A percentile compares a stretch with the other conserved stretches of the same genome.
phyloP scores from a whole-genome alignment of 1,140 invertebrate genomes.

The Drosophila repleta region DNA sequence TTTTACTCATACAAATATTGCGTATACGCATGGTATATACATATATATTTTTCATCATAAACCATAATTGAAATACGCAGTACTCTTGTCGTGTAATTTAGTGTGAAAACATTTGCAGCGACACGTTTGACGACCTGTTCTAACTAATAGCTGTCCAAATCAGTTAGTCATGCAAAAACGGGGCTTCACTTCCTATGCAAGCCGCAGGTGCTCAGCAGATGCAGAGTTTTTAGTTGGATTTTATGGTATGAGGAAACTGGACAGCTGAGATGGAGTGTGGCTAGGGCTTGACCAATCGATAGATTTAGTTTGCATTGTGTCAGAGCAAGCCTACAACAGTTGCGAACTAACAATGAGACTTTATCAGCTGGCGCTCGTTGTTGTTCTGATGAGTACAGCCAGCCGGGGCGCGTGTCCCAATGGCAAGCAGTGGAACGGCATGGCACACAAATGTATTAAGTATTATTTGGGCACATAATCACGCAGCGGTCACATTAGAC shows the following conservation, averaged over 20 bases:
- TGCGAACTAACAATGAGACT: conserved; percentile 23
- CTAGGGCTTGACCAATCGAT: conserved; percentile 51
- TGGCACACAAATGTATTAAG: conserved; percentile 47
- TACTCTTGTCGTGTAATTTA: not conserved
- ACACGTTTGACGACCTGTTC: no score
- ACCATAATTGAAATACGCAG: conserved; percentile 10
- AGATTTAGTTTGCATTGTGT: not conserved
- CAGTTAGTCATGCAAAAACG: no score
- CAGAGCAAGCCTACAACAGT: not conserved
- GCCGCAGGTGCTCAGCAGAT: no score
- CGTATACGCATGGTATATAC: conserved; percentile 23
- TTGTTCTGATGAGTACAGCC: conserved; percentile 28
- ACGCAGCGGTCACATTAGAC: conserved; percentile 14
- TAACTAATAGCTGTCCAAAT: no score
- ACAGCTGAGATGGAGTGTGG: conserved; percentile 6
- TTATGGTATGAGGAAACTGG: not conserved
- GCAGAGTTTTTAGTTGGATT: no score
- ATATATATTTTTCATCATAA: conserved; percentile 23
- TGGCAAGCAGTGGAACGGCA: conserved; percentile 35
- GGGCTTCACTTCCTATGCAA: no score
- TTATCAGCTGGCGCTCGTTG: conserved; percentile 7
- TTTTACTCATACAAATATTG: not conserved
- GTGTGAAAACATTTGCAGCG: not conserved
- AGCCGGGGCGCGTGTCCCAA: conserved; percentile 20
- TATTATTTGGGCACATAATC: conserved; percentile 48